phyloP scores from a whole-genome alignment of 2,797 vertebrate genomes.

The Hippocampus kuda region DNA sequence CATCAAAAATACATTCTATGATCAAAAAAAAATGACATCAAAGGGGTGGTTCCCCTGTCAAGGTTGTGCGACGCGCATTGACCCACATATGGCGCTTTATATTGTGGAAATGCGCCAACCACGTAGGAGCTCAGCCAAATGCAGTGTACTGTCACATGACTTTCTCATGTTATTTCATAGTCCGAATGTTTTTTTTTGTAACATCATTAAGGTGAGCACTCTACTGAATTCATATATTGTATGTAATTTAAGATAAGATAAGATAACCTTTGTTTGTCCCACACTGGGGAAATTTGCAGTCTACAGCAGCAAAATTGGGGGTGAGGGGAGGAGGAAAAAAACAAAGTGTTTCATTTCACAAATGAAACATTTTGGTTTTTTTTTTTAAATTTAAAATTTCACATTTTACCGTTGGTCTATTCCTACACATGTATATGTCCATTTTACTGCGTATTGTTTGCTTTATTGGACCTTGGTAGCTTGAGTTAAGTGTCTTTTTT shows the following conservation, averaged over 20 bases:
- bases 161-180: neutral
- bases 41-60: constrained; percentile 45
- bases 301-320: too few species aligned
- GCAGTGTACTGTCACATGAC: constrained; percentile 7
- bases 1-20: constrained; percentile 36
- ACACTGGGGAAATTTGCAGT: too few species aligned
- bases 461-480: neutral
- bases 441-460: neutral
- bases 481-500: neutral
- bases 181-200: neutral
- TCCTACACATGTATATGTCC: too few species aligned
- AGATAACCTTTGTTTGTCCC: too few species aligned
- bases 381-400: too few species aligned
- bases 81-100: constrained; percentile 54
- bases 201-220: neutral
- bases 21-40: constrained; percentile 47
- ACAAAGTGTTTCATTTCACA: too few species aligned
- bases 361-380: too few species aligned
- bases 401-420: neutral
- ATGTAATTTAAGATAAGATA: too few species aligned
- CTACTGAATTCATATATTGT: neutral
- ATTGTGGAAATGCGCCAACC: constrained; percentile 23
- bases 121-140: constrained; percentile 24
- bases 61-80: constrained; percentile 34
- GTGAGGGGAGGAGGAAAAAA: too few species aligned